These are phyloP conservation scores for Spatula clypeata DNA, from an alignment of 2,797 vertebrate genomes.

Conservation along the genomic window DNA sequence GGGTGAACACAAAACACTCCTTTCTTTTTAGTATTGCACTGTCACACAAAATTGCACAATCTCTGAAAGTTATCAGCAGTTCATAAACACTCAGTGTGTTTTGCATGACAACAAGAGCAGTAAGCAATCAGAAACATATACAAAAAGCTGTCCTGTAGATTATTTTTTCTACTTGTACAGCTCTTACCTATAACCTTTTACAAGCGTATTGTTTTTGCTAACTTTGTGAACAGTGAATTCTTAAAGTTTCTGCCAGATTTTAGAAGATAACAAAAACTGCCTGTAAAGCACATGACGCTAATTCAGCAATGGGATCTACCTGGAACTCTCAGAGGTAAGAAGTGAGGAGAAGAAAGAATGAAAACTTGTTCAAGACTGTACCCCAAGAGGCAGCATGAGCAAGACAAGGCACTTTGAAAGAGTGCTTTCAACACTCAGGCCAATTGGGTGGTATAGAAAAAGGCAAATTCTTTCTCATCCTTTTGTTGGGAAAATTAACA, in stretches of 20 bases:
- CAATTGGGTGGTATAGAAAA: neutral
- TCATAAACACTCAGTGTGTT: neutral
- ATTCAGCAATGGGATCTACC: neutral
- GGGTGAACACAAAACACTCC: neutral
- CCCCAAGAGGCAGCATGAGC: neutral
- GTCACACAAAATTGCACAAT: neutral
- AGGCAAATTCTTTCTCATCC: neutral
- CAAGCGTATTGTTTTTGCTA: neutral
- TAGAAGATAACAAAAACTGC: neutral
- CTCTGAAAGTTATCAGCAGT: neutral
- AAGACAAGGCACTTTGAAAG: neutral
- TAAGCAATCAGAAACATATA: fast-evolving
- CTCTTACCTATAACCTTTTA: neutral
- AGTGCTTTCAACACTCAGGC: neutral
- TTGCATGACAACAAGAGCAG: neutral
- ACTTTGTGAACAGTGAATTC: neutral
- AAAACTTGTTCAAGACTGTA: neutral
- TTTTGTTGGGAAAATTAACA: neutral
- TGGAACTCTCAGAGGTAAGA: neutral
- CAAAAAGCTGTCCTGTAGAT: neutral
- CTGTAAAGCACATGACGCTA: fast-evolving
- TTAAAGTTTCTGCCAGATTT: neutral
- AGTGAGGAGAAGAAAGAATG: neutral
- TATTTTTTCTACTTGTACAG: neutral
- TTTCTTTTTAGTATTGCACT: neutral